A percentile compares a stretch with the other conserved stretches of the same genome.
Evolutionary conservation across 92 coral and sea anemone species (phyloP).

Genomic region (Phymanthus crucifer): DNA sequence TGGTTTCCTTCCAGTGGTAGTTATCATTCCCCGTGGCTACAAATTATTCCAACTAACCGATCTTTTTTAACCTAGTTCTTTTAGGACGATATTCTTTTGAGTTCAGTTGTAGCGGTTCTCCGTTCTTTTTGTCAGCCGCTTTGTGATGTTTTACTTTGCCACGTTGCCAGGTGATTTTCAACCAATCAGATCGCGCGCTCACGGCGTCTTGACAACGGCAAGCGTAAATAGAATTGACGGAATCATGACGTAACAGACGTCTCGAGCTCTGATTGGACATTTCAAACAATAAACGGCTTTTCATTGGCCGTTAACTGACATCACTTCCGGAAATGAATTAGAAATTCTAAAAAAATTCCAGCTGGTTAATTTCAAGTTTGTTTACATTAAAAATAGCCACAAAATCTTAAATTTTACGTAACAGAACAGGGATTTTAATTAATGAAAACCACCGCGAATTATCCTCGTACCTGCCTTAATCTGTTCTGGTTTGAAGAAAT

Average conservation of each 20-base stretch:
- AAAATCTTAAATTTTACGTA: background rate
- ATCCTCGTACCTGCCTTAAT: background rate
- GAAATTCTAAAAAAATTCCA: constrained; percentile 6
- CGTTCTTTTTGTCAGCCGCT: constrained; percentile 92
- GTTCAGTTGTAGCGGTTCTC: constrained; percentile 64
- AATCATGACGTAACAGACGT: constrained; percentile 39
- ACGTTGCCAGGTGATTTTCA: constrained; percentile 92
- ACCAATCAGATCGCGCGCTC: constrained; percentile 86
- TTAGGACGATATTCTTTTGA: constrained; percentile 35
- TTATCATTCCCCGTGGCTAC: constrained; percentile 62
- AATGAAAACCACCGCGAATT: background rate
- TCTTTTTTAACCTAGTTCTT: constrained; percentile 36
- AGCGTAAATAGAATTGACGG: constrained; percentile 84
- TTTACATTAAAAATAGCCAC: constrained; percentile 5
- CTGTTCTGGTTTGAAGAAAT: background rate
- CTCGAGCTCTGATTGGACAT: constrained; percentile 16
- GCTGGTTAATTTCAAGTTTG: background rate
- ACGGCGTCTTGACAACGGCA: constrained; percentile 95
- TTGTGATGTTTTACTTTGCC: constrained; percentile 90
- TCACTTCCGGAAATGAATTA: constrained; percentile 16
- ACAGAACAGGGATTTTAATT: background rate
- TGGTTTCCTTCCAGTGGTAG: constrained; percentile 86
- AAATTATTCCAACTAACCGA: background rate
- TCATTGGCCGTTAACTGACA: constrained; percentile 18
- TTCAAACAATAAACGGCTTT: background rate